Evolutionary conservation across 2,888 invertebrate species (phyloP).

Genomic region (Cylloceria caligata): DNA sequence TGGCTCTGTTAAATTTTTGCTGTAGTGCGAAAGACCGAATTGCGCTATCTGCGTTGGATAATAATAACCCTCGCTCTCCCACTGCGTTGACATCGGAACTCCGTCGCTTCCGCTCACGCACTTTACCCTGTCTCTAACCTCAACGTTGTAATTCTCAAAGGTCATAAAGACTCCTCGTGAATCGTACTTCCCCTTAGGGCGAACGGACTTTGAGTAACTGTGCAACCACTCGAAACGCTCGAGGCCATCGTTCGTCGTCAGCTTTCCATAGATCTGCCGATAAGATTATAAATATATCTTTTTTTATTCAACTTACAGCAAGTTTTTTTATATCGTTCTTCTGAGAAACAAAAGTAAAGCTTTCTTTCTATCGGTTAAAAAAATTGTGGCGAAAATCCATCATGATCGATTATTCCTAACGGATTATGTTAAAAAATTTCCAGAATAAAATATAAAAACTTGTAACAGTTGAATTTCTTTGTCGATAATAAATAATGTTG

Average conservation of each 20-base stretch:
- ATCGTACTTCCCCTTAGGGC: constrained; percentile 95
- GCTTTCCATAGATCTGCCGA: constrained; percentile 94
- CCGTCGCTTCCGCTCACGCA: constrained; percentile 97
- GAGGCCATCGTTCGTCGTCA: constrained; percentile 90
- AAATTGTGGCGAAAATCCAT: too few species aligned
- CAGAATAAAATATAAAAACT: too few species aligned
- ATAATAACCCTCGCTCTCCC: constrained; percentile 97
- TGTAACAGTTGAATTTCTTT: too few species aligned
- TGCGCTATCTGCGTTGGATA: constrained; percentile 99
- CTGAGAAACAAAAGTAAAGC: too few species aligned
- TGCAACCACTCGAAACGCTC: constrained; percentile 97
- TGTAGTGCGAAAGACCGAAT: constrained; percentile 98
- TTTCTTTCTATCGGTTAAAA: too few species aligned
- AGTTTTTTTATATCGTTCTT: neutral
- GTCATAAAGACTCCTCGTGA: constrained; percentile 97
- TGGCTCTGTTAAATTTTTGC: constrained; percentile 95
- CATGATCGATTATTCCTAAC: too few species aligned
- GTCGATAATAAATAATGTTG: too few species aligned
- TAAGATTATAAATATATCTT: constrained; percentile 22
- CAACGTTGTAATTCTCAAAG: constrained; percentile 99
- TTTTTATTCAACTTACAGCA: neutral
- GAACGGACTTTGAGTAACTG: constrained; percentile 96
- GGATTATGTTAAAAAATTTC: too few species aligned
- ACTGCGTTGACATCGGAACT: constrained; percentile 98
- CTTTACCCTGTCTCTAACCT: constrained; percentile 97